These are phyloP conservation scores for Macrophya annulata DNA, from an alignment of 2,888 invertebrate species.

Conservation along the genomic window DNA sequence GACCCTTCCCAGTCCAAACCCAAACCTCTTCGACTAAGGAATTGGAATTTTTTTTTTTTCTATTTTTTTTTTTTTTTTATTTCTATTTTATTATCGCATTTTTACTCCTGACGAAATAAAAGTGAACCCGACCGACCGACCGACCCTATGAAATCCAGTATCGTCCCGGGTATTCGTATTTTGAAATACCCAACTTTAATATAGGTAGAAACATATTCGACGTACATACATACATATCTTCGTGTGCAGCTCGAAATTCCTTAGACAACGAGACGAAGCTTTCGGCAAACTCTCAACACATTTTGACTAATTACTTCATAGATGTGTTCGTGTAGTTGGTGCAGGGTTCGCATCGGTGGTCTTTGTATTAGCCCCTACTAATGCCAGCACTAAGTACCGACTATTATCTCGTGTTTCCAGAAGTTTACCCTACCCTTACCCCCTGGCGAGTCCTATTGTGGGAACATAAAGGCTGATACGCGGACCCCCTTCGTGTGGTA, in stretches of 20 bases:
- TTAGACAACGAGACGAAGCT: background rate
- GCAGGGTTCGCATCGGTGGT: background rate
- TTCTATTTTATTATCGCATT: background rate
- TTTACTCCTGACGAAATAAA: conserved; percentile 2
- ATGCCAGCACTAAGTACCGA: conserved; percentile 42
- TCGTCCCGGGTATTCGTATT: background rate
- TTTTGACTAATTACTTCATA: conserved; percentile 33
- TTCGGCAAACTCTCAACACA: conserved; percentile 19
- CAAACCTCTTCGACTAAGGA: background rate
- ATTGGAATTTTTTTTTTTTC: background rate
- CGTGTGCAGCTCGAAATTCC: background rate
- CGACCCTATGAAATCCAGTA: background rate
- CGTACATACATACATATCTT: background rate
- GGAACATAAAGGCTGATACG: conserved; percentile 48
- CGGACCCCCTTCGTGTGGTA: conserved; percentile 1
- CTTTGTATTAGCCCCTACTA: conserved; percentile 34
- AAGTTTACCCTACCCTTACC: conserved; percentile 34
- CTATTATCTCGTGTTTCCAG: conserved; percentile 52
- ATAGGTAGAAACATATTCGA: background rate
- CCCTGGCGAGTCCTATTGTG: conserved; percentile 29
- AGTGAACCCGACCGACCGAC: background rate
- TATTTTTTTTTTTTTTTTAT: no score
- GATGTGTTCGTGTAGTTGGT: conserved; percentile 13
- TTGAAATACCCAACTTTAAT: background rate
- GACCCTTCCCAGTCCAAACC: background rate